These are phyloP conservation scores for Catocala fraxini DNA, from an alignment of 2,888 invertebrate species.

Conservation along the genomic window DNA sequence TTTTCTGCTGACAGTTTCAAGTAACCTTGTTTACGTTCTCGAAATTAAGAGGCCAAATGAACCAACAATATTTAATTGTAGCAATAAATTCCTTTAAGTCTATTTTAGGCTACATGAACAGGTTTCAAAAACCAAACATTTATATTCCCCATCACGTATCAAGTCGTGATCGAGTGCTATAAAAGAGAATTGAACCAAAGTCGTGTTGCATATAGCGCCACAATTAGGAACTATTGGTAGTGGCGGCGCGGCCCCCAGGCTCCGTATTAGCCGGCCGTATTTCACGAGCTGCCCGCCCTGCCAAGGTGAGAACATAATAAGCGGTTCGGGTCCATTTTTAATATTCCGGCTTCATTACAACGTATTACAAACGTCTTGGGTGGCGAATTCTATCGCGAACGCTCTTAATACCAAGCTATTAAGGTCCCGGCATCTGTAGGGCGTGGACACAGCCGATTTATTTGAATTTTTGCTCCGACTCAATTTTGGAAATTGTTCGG, in stretches of 20 bases:
- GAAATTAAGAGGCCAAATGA: too few relatives aligned
- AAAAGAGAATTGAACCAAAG: slow-evolving; percentile 40
- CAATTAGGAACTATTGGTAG: slow-evolving; percentile 70
- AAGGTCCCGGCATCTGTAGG: slow-evolving; percentile 65
- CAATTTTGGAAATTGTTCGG: slow-evolving; percentile 86
- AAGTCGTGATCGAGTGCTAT: slow-evolving; percentile 46
- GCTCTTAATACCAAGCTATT: slow-evolving; percentile 84
- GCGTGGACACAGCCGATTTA: slow-evolving; percentile 76
- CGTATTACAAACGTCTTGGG: slow-evolving; percentile 87
- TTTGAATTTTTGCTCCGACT: slow-evolving; percentile 87
- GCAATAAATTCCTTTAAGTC: not conserved
- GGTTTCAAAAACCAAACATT: slow-evolving; percentile 28
- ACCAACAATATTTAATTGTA: not conserved
- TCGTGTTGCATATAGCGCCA: slow-evolving; percentile 69
- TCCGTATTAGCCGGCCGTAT: slow-evolving; percentile 83
- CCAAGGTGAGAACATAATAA: slow-evolving; percentile 87
- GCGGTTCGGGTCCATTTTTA: slow-evolving; percentile 86
- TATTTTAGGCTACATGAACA: slow-evolving; percentile 11
- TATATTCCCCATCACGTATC: slow-evolving; percentile 38
- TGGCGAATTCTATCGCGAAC: slow-evolving; percentile 87
- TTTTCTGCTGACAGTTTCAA: not conserved
- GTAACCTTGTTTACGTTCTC: too few relatives aligned
- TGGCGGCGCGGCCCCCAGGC: slow-evolving; percentile 62
- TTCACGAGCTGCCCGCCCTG: slow-evolving; percentile 81
- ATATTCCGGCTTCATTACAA: slow-evolving; percentile 87